Evolutionary conservation across 2,797 vertebrate genomes (phyloP).

Genomic region (Anabas testudineus): DNA sequence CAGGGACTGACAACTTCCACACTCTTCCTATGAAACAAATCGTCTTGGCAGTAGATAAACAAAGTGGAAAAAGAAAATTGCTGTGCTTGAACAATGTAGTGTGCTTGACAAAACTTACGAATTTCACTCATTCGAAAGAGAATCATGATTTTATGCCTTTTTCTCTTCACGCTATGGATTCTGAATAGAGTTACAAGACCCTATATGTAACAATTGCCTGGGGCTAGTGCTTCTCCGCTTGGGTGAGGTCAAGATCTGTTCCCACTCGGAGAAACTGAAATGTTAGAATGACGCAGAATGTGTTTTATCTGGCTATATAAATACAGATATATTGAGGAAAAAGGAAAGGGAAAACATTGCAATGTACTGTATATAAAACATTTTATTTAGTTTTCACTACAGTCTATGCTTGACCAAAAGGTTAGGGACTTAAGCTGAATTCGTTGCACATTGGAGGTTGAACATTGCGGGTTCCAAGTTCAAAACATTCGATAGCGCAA

Average conservation of each 20-base stretch:
- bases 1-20: constrained; percentile 52
- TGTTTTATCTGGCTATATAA: constrained; percentile 6
- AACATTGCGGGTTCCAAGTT: too few species aligned
- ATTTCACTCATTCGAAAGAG: constrained; percentile 45
- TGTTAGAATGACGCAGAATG: constrained; percentile 13
- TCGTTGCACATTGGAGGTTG: too few species aligned
- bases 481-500: too few species aligned
- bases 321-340: background rate
- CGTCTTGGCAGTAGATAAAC: constrained; percentile 48
- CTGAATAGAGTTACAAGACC: constrained; percentile 11
- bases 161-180: constrained; percentile 22
- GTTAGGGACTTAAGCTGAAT: too few species aligned
- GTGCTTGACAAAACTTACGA: constrained; percentile 41
- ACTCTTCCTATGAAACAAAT: constrained; percentile 56
- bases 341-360: background rate
- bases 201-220: constrained; percentile 7
- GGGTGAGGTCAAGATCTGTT: constrained; percentile 45
- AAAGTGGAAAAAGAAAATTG: constrained; percentile 44
- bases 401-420: background rate
- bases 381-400: background rate
- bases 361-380: background rate
- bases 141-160: constrained; percentile 54
- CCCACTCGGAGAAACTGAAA: constrained; percentile 10
- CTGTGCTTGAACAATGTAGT: constrained; percentile 20
- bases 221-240: constrained; percentile 18